Evolutionary conservation across 1,140 invertebrate genomes (phyloP), one percentile per base, ranked within the genome.

Genomic region (Drosophila obscura): DNA sequence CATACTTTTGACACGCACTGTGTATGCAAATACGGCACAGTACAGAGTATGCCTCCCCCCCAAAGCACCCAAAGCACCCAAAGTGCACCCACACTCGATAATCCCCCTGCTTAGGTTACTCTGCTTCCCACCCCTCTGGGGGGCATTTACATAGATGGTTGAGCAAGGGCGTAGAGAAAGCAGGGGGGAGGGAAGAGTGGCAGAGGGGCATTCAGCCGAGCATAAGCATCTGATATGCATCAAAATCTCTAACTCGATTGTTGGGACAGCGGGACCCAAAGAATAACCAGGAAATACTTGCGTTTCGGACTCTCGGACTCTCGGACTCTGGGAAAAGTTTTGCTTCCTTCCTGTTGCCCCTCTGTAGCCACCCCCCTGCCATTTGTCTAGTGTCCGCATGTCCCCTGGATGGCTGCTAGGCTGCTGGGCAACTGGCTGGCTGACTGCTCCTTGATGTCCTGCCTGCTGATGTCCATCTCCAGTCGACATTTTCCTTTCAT

Each of bases 271-370:
- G 11, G 35, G 9, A 13, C 11, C 82, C 58, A 66, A 76, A 76
- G 83, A 87, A 88, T 87, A 85, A 85, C 82, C 82, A 85, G 82
- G 82, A 85, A 85, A 85, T 87, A 72, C 82, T 82, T 69, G 65
- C 35, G 67, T 69, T 45, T 71, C 43, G 43, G 75, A 84, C 77
- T 78, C 51, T 71, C 43, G 43, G 75, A 84, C 77, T 78, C 51
- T 71, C 43, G 43, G 75, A 84, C 77, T 78, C 46, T 55, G 63
- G 63, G 55, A 68, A 75, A 85, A 85, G 69, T 81, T 87, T 81
- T 62, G 52, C 50, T 73, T 62, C 39, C 39, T 52, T 50, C 28
- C 51, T 31, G 51, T 16, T 52, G 46, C 46, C 41, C 31, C 43
- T 11, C 22, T 22, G 22, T 2, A 22, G 16, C 28, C 31, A 11